Conservation (phyloP, 2,113 vertebrate species). For the Sterrhoptilus dennistouni region DNA sequence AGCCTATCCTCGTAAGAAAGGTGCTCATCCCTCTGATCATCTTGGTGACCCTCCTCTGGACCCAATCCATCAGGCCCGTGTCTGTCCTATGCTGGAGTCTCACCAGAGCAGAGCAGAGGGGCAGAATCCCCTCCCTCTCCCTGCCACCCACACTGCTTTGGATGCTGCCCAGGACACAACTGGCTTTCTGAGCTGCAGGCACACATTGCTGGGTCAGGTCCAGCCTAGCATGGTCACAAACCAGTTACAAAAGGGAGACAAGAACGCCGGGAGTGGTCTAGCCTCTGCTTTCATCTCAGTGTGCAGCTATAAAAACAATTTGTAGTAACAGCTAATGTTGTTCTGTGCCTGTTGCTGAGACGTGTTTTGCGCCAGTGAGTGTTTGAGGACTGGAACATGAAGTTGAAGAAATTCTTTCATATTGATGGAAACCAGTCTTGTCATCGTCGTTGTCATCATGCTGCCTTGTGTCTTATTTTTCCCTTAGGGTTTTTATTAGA, state of each 20-base stretch:
- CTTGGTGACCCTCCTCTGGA: background rate
- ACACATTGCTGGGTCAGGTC: background rate
- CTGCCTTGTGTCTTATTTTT: background rate
- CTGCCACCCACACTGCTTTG: fast-evolving
- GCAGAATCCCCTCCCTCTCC: background rate
- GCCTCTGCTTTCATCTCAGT: background rate
- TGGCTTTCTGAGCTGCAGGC: background rate
- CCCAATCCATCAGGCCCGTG: fast-evolving
- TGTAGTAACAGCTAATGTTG: background rate
- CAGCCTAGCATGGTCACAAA: background rate
- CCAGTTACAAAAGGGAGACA: background rate
- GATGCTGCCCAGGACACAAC: fast-evolving
- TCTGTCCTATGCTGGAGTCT: background rate
- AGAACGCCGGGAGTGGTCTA: background rate
- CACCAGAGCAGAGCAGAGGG: background rate
- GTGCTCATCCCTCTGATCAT: background rate
- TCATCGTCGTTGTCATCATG: background rate
- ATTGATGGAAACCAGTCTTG: background rate
- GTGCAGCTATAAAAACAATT: background rate
- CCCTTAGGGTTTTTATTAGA: background rate
- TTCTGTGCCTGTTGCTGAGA: background rate
- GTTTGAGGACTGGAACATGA: background rate
- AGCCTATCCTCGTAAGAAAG: background rate
- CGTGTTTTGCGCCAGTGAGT: background rate
- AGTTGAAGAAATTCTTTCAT: background rate